A percentile compares a stretch with the other conserved stretches of the same genome.
Evolutionary conservation across 2,113 vertebrate genomes (phyloP).

Genomic region (Pachyramphus minor): DNA sequence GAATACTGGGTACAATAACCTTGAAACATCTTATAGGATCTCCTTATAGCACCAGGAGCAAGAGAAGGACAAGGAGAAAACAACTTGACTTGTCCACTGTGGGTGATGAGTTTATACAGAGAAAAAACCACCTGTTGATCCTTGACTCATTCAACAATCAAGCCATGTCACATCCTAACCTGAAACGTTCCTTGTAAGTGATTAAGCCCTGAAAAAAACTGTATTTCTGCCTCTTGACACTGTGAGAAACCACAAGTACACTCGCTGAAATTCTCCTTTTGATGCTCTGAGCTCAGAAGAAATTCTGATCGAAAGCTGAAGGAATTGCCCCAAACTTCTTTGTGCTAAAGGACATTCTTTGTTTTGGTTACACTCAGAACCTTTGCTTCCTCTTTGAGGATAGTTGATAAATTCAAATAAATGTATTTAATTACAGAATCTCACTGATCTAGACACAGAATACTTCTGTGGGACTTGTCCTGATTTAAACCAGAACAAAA

Average conservation of each 20-base stretch:
- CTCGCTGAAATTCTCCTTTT: background rate
- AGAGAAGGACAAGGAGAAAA: background rate
- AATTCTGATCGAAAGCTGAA: background rate
- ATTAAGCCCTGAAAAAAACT: conserved; percentile 10
- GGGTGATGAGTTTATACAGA: background rate
- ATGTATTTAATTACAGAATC: background rate
- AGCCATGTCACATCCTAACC: background rate
- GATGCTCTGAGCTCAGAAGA: background rate
- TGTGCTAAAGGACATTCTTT: background rate
- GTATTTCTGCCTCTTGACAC: background rate
- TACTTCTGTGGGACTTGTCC: background rate
- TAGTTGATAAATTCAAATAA: background rate
- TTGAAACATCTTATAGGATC: background rate
- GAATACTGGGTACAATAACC: background rate
- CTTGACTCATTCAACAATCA: conserved; percentile 43
- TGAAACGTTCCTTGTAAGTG: conserved; percentile 59
- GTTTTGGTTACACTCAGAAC: background rate
- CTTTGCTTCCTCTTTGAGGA: background rate
- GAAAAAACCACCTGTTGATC: background rate
- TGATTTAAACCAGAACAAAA: background rate
- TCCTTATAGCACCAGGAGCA: background rate
- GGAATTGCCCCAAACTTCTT: background rate
- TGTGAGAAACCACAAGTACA: conserved; percentile 5
- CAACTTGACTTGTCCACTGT: background rate
- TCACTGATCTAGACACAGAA: background rate